Evolutionary conservation across 2,888 invertebrate species (phyloP).

Genomic region (Clistopyga incitator): DNA sequence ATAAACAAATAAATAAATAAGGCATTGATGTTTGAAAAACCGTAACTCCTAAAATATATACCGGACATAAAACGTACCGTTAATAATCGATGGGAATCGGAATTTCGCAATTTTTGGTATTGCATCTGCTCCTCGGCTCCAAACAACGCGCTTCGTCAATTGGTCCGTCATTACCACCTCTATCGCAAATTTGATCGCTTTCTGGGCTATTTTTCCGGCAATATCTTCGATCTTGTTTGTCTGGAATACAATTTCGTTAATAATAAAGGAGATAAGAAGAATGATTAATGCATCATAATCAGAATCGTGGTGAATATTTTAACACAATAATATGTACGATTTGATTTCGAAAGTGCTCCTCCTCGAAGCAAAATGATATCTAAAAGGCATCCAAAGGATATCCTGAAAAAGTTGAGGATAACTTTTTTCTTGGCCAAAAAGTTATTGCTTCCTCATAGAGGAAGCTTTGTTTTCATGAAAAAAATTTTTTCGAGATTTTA

Average conservation of each 20-base stretch:
- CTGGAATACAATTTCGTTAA: slow-evolving; percentile 6
- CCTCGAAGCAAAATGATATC: too few relatives aligned
- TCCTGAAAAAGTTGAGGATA: too few relatives aligned
- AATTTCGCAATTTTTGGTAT: slow-evolving; percentile 15
- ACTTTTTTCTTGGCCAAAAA: too few relatives aligned
- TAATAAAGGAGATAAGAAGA: not conserved
- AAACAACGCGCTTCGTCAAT: slow-evolving; percentile 23
- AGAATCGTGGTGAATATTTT: not conserved
- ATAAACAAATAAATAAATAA: too few relatives aligned
- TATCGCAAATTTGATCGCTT: slow-evolving; percentile 27
- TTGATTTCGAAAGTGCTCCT: slow-evolving; percentile 26
- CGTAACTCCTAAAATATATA: too few relatives aligned
- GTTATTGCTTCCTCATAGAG: too few relatives aligned
- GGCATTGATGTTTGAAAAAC: too few relatives aligned
- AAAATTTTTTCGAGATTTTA: too few relatives aligned
- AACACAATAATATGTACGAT: slow-evolving; percentile 12
- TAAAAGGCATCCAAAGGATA: too few relatives aligned
- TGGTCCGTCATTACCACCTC: slow-evolving; percentile 18
- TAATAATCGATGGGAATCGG: not conserved
- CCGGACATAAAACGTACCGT: too few relatives aligned
- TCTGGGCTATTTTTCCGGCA: slow-evolving; percentile 10
- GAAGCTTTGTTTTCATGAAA: too few relatives aligned
- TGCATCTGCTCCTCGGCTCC: slow-evolving; percentile 16
- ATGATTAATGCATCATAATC: too few relatives aligned
- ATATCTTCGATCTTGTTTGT: slow-evolving; percentile 19